Conservation (phyloP, 2,797 vertebrate genomes). For the Arctocebus calabarensis region DNA sequence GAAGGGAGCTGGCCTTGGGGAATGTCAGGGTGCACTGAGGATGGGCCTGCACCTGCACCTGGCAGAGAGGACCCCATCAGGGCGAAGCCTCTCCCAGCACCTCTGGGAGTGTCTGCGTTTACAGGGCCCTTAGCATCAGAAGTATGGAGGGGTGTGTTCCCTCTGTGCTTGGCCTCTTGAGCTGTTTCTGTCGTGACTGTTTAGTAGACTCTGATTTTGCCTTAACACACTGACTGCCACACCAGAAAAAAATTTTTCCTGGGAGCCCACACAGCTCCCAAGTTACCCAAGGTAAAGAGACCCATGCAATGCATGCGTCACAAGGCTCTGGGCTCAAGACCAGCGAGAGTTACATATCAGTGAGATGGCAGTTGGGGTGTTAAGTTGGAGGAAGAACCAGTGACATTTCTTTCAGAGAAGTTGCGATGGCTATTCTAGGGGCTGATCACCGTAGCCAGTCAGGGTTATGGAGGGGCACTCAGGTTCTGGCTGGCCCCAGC, state of each 20-base stretch:
- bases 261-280: no score
- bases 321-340: no score
- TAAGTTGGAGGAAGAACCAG: background rate
- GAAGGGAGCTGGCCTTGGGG: background rate
- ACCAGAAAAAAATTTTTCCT: no score
- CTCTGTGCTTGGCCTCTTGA: background rate
- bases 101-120: background rate
- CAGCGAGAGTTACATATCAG: no score
- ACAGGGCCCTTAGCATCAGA: background rate
- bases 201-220: background rate
- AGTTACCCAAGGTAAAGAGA: no score
- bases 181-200: background rate
- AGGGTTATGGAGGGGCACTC: background rate
- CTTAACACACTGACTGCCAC: background rate
- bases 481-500: background rate
- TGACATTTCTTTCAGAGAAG: background rate
- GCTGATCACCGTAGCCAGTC: background rate
- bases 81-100: background rate
- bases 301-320: no score
- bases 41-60: background rate
- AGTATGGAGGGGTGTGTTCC: background rate
- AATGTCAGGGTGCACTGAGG: rapidly evolving
- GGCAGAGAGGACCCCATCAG: background rate
- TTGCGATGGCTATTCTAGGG: background rate
- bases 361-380: no score